Base-by-base conservation (phyloP, 2,888 invertebrate genomes). In the Melolontha melolontha region DNA sequence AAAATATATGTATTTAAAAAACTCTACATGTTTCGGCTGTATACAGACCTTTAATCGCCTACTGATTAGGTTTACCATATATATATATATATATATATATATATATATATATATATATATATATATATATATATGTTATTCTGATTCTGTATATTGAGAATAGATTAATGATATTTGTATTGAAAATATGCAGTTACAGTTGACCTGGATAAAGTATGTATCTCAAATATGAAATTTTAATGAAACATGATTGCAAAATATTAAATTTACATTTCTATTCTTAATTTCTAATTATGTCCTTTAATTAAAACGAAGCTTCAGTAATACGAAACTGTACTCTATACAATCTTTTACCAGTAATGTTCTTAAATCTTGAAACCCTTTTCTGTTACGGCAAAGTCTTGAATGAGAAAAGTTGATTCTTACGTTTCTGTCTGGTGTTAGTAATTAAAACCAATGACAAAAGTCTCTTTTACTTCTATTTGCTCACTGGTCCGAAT, bases 271-370 rank as follows among this genome's bases (percentile, higher is more conserved):
- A 70, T 69, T 69, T 59, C 68, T 40, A 70, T 75, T 75, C 73
- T 75, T 71, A 71, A 69, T 68, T 72, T 73, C 73, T 75, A 76
- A 75, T 75, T 75, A 71, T 74, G 70, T 73, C 73, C 73, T 73
- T 74, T 76, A 76, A 76, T 76, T 76, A 75, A 76, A 75, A 74
- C 69, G 73, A 73, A 76, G 74, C 75, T 75, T 75, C 76, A 74
- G 70, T 67, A 66, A 67, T 72, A 73, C 71, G 74, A 71, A 72
- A 71, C 57, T 68, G 73, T 73, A 64, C 70, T 75, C 73, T 73
- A 75, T 75, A 75, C 75, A 77, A 75, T 77, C 76, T 74, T 73
- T 67, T 71, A 72, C 44, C 12, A 70, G 73, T 76, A 76, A 74
- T 69, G 75, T 72, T 67, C 69, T 71, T 71, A 76, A 75, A 76